Evolutionary conservation across 1,140 invertebrate genomes (phyloP), one percentile per base, ranked within the genome.

Genomic region (Aphelinus atriplicis): DNA sequence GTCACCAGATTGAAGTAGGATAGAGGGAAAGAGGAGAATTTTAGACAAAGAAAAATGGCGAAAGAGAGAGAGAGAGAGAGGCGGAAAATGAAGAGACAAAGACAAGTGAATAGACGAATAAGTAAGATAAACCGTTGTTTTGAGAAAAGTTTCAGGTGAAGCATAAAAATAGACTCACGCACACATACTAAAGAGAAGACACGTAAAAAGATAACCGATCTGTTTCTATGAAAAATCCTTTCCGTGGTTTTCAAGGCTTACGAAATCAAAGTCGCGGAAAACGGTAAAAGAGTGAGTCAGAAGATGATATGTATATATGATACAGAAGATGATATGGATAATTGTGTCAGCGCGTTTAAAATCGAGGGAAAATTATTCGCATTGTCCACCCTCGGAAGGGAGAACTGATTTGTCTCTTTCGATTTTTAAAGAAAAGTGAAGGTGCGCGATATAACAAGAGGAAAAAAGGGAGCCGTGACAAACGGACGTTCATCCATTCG

Each of bases 131-230:
- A 53, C 50, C 2, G 56, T 67, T 67, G 63, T 65, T n/a, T 51
- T 7, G 48, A 42, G 47, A 58, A 76, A 46, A 55, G n/a, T 26
- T 26, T 26, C 26, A 26, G 67, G 51, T 64, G 53, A 73, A 66
- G 56, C 47, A 64, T 10, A 73, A 26, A 66, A 76, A 72, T 47
- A 76, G 65, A 64, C 7, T 73, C 58, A 47, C 46, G 46, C 50
- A 43, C 10, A 9, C 43, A 50, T 42, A 65, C 50, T 26, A 26
- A 26, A 26, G 26, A 26, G 9, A 45, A 75, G n/a, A 43, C 26
- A 67, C 50, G 3, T 61, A 7, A 45, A 61, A 62, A 71, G 58
- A 43, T 60, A n/a, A 42, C 26, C 26, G 26, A 26, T 26, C 26
- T 26, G 26, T 26, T 26, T 26, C 26, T 26, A 26, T 26, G 26